A percentile compares a stretch with the other conserved stretches of the same genome.
These are phyloP conservation scores for Vidua chalybeata DNA, from an alignment of 2,113 vertebrate genomes.

Conservation along the genomic window DNA sequence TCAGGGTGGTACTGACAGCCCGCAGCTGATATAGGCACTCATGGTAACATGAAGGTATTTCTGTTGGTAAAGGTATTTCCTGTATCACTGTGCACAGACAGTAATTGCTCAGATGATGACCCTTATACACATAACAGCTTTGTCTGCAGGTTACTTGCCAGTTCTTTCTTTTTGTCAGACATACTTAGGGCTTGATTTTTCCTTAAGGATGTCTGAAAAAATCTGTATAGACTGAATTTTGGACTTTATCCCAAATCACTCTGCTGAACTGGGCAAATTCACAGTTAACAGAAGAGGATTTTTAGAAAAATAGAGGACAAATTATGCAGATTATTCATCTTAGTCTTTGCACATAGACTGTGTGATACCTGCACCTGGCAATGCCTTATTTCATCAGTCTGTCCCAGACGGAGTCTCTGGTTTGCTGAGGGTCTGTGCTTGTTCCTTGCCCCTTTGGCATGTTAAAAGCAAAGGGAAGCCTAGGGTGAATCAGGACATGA, in stretches of 20 bases:
- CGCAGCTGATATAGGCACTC: conserved; percentile 25
- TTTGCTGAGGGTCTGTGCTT: background rate
- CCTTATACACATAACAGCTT: background rate
- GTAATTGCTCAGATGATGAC: background rate
- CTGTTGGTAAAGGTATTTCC: background rate
- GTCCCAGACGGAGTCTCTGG: background rate
- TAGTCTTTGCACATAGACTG: background rate
- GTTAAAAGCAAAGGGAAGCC: background rate
- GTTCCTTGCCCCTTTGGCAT: background rate
- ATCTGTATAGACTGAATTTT: background rate
- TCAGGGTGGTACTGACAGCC: background rate
- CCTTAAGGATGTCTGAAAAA: background rate
- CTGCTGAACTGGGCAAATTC: background rate
- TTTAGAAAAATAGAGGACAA: background rate
- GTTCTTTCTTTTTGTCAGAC: background rate
- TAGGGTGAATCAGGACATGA: background rate
- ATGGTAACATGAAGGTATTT: background rate
- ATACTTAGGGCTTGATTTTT: background rate
- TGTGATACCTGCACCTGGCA: background rate
- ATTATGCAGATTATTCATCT: background rate
- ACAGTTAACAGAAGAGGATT: background rate
- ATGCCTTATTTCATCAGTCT: background rate
- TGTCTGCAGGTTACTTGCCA: background rate
- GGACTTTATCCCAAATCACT: background rate
- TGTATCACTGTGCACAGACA: background rate